These are phyloP conservation scores for Trichonephila clavata DNA, from an alignment of 1,140 invertebrate species.

Conservation along the genomic window DNA sequence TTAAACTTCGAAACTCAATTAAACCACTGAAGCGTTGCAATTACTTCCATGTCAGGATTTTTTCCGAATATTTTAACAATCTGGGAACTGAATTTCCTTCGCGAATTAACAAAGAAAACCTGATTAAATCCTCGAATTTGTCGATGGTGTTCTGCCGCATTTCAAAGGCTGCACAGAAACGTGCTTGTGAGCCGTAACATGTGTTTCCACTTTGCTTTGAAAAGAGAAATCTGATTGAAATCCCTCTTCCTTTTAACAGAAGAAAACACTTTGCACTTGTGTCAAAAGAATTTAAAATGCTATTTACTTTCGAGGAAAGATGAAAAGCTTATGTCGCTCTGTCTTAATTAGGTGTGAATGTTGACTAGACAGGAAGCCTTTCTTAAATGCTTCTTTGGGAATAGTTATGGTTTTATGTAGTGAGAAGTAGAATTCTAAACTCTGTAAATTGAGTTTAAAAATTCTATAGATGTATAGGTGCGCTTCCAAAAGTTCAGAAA, in stretches of 20 bases:
- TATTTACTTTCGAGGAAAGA: slow-evolving; percentile 17
- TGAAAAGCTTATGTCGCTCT: background rate
- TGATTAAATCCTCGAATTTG: slow-evolving; percentile 38
- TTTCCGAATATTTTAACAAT: slow-evolving; percentile 47
- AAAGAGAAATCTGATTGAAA: slow-evolving; percentile 6
- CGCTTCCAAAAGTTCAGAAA: too few relatives aligned
- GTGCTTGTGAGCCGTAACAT: slow-evolving; percentile 45
- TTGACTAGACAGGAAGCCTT: background rate
- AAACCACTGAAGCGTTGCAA: slow-evolving; percentile 51
- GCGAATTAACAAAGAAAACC: slow-evolving; percentile 54
- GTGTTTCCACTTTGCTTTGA: slow-evolving; percentile 69
- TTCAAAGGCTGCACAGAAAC: slow-evolving; percentile 31
- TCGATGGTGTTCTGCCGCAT: slow-evolving; percentile 16
- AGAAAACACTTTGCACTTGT: slow-evolving; percentile 67
- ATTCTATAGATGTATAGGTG: too few relatives aligned
- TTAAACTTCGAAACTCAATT: slow-evolving; percentile 73
- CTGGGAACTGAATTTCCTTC: slow-evolving; percentile 5
- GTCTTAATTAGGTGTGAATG: background rate
- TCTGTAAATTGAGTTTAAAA: too few relatives aligned
- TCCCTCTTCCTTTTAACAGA: slow-evolving; percentile 51
- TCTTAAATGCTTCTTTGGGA: background rate
- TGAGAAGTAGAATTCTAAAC: background rate
- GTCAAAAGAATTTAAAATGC: slow-evolving; percentile 52
- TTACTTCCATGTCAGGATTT: slow-evolving; percentile 35
- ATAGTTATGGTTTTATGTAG: background rate